Conservation (phyloP, 2,113 vertebrate genomes). For the Cromileptes altivelis region DNA sequence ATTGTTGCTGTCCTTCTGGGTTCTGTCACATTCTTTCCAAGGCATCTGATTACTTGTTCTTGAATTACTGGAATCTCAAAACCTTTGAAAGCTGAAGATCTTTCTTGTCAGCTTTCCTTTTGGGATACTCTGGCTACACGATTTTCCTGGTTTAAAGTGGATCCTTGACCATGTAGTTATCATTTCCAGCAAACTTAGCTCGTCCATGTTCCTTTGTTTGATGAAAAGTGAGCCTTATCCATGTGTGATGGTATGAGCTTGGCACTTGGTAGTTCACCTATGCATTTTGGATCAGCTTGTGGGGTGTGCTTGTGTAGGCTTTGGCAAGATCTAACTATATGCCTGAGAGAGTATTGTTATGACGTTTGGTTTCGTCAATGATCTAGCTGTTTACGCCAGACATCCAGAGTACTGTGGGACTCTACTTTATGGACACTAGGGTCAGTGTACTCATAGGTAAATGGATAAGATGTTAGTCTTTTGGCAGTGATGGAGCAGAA, state of each 20-base stretch:
- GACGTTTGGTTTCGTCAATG: background rate
- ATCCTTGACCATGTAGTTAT: background rate
- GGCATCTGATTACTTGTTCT: too few relatives aligned
- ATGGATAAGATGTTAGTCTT: background rate
- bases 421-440: background rate
- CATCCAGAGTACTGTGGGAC: background rate
- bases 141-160: background rate
- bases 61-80: too few relatives aligned
- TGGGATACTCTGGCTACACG: too few relatives aligned
- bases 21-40: too few relatives aligned
- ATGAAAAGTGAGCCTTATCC: conserved; percentile 2
- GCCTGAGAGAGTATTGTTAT: background rate
- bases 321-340: background rate
- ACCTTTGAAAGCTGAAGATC: too few relatives aligned
- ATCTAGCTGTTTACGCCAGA: background rate
- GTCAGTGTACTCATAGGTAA: background rate
- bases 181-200: background rate
- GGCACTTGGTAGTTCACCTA: background rate
- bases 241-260: background rate
- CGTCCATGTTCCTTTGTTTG: too few relatives aligned
- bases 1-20: too few relatives aligned
- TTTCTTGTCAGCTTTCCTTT: too few relatives aligned
- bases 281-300: background rate
- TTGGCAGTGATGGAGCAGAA: background rate
- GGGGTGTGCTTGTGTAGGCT: background rate